Evolutionary conservation across 2,797 vertebrate genomes (phyloP), one percentile per base, ranked within the genome.

Genomic region (Hydrocynus forskahlii): DNA sequence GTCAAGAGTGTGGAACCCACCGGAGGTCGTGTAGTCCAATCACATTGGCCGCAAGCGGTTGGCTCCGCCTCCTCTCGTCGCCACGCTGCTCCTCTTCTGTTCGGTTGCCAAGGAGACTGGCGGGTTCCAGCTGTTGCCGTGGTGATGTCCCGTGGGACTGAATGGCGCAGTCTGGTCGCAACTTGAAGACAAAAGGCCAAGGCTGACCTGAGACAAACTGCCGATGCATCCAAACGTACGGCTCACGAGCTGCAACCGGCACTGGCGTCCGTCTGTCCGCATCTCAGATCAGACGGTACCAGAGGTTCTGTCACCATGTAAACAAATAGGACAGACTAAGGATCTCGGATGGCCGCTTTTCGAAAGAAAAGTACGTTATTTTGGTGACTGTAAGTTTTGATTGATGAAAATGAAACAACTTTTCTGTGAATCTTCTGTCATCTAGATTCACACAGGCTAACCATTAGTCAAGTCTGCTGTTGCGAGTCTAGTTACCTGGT

Each of bases 51-150:
- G 86, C 86, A 90, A 70, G 81, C 74, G 87, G 45, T 71, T 77
- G 69, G 70, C 66, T 72, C 87, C 82, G 81, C 90, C 85, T 83
- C 81, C 85, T 76, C 79, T 88, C 89, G 75, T 82, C 81, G 76
- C 88, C 86, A 84, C 85, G 81, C 79, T 85, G 88, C 86, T 91
- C 89, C 90, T 90, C 77, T 71, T 70, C 70, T 86, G 90, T 87
- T 88, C 81, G 81, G 93, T 95, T 94, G 89, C 91, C 88, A 91
- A 78, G 93, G 93, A 88, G 92, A 94, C 92, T 77, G 82, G 86
- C 83, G 90, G 90, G 89, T 90, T 92, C 91, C 91, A 91, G 92
- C 89, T 91, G 93, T 93, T 94, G 90, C 94, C 91, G 87, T 91
- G 92, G 92, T 91, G 93, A 93, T 90, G 87, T 89, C 84, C 89